Evolutionary conservation across 2,113 vertebrate species (phyloP), one percentile per base, ranked within the genome.

Genomic region (Nematolebias whitei): DNA sequence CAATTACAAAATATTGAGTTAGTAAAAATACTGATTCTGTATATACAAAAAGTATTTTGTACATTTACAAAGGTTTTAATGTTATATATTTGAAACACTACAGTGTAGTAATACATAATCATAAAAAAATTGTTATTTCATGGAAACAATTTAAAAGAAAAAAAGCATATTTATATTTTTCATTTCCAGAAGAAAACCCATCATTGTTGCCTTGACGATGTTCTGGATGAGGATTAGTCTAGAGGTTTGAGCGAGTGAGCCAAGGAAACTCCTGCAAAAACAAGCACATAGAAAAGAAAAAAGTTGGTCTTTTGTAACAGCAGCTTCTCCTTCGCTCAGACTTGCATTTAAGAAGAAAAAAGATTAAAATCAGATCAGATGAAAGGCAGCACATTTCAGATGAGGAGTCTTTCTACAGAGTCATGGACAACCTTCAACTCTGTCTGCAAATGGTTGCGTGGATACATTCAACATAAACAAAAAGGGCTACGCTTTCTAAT

Each of bases 201-300:
- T 48, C 35, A 35, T 24, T 47, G 71, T 40, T 64, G 40, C 45
- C 50, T 9, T 61, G 71, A 50, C 54, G 13, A 53, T 12, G n/a
- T 38, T 44, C 5, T 43, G 52, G 56, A 71, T 3, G 4, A 29
- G 44, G 29, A 13, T 50, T 71, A 26, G 51, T 60, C 76, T 93
- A 99, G 60, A 99, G 84, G 73, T 95, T 96, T 63, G 97, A 96
- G 65, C 91, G 94, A 5, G 96, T 99, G 80, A 99, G 93, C 97
- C 97, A 99, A 8, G 93, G 95, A 87, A 99, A 99, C 35, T 98
- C 97, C 97, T 99, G 73, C 83, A 92, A 78, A 82, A 73, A 85
- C 23, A 90, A 35, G n/a, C n/a, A 84, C 16, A 82, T 29, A 35
- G 10, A 35, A 8, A 8, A 35, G 10, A 58, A 44, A 71, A 9